A percentile compares a stretch with the other conserved stretches of the same genome.
Conservation (phyloP, 2,888 invertebrate genomes). For the Amorpha juglandis region DNA sequence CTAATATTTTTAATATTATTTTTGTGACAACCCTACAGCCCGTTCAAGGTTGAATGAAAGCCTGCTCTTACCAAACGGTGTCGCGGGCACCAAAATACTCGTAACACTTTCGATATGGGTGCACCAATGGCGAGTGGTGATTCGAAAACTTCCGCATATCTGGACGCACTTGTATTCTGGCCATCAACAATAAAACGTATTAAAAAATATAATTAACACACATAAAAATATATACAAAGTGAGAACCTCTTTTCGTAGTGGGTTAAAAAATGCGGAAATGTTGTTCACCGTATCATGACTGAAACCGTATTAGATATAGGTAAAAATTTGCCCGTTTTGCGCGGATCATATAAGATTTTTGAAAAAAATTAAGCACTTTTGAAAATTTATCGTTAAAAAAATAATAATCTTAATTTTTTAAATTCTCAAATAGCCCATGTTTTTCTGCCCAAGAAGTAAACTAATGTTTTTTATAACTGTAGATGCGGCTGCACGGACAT, state of each 20-base stretch:
- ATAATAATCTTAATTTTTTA: no score
- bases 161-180: not conserved
- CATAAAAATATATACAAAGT: not conserved
- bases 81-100: conserved; percentile 13
- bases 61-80: conserved; percentile 14
- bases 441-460: no score
- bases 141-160: not conserved
- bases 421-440: no score
- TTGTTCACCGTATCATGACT: no score
- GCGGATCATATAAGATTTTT: no score
- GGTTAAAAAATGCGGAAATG: no score
- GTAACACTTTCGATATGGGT: conserved; percentile 14
- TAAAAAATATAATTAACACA: not conserved
- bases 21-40: not conserved
- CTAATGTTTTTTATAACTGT: no score
- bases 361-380: no score
- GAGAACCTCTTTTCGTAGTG: no score
- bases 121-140: not conserved
- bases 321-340: no score
- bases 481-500: not conserved
- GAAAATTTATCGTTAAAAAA: no score
- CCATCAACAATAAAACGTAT: not conserved
- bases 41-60: conserved; percentile 18
- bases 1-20: not conserved
- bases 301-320: no score